A percentile compares a stretch with the other conserved stretches of the same genome.
These are phyloP conservation scores for Ormyrus thymus DNA, from an alignment of 2,888 invertebrate species.

Conservation along the genomic window DNA sequence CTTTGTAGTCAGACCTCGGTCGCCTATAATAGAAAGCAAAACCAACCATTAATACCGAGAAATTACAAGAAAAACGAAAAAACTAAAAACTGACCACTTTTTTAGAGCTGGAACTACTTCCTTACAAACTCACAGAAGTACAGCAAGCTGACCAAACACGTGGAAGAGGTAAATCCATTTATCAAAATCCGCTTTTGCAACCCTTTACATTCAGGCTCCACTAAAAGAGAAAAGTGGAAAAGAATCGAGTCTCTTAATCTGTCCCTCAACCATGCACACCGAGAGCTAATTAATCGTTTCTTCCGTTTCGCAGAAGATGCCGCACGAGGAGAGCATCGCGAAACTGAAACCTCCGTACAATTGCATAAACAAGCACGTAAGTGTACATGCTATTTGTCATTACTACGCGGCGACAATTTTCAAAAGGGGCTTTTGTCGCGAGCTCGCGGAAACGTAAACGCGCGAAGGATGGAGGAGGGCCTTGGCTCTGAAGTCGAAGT, in stretches of 20 bases:
- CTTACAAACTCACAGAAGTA: constrained; percentile 44
- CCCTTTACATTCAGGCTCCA: neutral
- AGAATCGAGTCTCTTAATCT: neutral
- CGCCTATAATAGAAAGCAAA: too few species aligned
- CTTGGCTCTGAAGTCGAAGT: neutral
- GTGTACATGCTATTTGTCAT: constrained; percentile 56
- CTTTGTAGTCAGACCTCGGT: too few species aligned
- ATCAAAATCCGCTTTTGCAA: neutral
- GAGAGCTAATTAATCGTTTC: constrained; percentile 24
- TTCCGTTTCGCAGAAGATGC: constrained; percentile 64
- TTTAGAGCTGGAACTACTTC: constrained; percentile 51
- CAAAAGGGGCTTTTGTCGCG: constrained; percentile 33
- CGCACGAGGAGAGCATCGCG: constrained; percentile 69
- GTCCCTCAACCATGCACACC: too few species aligned
- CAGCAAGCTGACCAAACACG: constrained; percentile 10
- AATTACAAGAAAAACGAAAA: too few species aligned
- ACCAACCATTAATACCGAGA: too few species aligned
- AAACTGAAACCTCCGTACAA: constrained; percentile 70
- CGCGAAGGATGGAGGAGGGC: neutral
- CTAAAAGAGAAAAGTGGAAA: neutral
- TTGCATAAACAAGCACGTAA: constrained; percentile 72
- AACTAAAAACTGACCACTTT: neutral
- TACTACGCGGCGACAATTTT: constrained; percentile 18
- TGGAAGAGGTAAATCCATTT: constrained; percentile 40
- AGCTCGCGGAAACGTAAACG: neutral